phyloP scores from a whole-genome alignment of 2,797 vertebrate species.

The Pelobates cultripes region DNA sequence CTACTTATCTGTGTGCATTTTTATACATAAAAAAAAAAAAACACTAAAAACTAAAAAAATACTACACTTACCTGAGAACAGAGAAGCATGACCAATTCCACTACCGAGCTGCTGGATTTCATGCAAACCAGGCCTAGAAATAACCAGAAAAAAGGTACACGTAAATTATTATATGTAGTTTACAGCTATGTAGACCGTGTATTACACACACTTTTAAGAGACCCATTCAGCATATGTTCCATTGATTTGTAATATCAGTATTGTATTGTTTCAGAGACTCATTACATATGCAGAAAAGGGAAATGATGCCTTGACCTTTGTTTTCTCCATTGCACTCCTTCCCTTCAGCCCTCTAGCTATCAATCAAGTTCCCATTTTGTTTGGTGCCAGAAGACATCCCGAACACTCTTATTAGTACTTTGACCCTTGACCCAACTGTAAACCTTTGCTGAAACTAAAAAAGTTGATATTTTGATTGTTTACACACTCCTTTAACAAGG shows the following conservation, averaged over 20 bases:
- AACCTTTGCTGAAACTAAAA: conserved; percentile 80
- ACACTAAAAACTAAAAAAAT: not conserved
- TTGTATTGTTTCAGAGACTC: conserved; percentile 72
- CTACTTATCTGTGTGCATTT: too few species aligned
- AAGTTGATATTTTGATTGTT: conserved; percentile 72
- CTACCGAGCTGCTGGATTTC: conserved; percentile 97
- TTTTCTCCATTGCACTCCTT: conserved; percentile 79
- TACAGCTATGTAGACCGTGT: too few species aligned
- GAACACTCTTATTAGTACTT: conserved; percentile 96
- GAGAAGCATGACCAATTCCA: conserved; percentile 97
- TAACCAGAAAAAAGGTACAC: conserved; percentile 20
- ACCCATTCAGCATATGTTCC: conserved; percentile 79
- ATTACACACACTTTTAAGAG: not conserved
- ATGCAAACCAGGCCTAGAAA: conserved; percentile 92
- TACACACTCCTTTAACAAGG: conserved; percentile 56
- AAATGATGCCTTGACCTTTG: conserved; percentile 84
- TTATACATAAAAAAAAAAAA: too few species aligned
- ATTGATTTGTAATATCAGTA: conserved; percentile 84
- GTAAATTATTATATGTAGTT: too few species aligned
- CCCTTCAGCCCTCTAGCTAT: conserved; percentile 86
- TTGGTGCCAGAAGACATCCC: conserved; percentile 97
- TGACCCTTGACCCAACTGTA: conserved; percentile 86
- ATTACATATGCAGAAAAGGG: conserved; percentile 81
- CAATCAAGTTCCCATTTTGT: conserved; percentile 99
- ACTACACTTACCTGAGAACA: conserved; percentile 91